phyloP scores from a whole-genome alignment of 2,113 vertebrate genomes.

The Ciconia stormi region DNA sequence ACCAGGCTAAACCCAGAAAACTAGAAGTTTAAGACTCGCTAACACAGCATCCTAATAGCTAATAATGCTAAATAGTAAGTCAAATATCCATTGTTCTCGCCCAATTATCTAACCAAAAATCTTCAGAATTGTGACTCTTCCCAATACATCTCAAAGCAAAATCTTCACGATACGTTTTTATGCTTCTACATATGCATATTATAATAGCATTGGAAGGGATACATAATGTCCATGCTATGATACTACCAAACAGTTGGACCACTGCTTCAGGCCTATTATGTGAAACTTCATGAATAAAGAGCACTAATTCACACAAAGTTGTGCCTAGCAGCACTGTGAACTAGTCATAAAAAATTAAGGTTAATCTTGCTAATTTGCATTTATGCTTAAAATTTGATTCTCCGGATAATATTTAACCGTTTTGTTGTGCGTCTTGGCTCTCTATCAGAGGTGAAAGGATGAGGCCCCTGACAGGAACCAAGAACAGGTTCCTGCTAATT shows the following conservation, averaged over 20 bases:
- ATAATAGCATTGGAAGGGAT: not conserved
- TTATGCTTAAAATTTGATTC: not conserved
- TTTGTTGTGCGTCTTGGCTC: not conserved
- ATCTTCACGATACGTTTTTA: not conserved
- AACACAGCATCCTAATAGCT: not conserved
- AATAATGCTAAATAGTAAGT: not conserved
- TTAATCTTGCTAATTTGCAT: not conserved
- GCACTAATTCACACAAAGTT: not conserved
- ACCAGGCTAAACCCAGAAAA: not conserved
- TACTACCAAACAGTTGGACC: not conserved
- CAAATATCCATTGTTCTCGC: too few species aligned
- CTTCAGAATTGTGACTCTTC: not conserved
- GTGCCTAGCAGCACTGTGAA: not conserved
- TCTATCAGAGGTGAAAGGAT: not conserved
- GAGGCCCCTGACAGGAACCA: not conserved
- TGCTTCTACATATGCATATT: not conserved
- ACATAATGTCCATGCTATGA: rapidly evolving
- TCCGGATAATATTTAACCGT: not conserved
- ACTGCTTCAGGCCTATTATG: not conserved
- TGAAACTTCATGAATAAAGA: not conserved
- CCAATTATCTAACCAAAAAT: not conserved
- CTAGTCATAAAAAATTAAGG: not conserved
- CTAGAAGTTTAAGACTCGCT: not conserved
- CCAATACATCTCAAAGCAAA: not conserved
- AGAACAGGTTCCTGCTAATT: not conserved